A percentile compares a stretch with the other conserved stretches of the same genome.
phyloP scores from a whole-genome alignment of 2,797 vertebrate genomes.

The Microctenopoma steveboyesi region DNA sequence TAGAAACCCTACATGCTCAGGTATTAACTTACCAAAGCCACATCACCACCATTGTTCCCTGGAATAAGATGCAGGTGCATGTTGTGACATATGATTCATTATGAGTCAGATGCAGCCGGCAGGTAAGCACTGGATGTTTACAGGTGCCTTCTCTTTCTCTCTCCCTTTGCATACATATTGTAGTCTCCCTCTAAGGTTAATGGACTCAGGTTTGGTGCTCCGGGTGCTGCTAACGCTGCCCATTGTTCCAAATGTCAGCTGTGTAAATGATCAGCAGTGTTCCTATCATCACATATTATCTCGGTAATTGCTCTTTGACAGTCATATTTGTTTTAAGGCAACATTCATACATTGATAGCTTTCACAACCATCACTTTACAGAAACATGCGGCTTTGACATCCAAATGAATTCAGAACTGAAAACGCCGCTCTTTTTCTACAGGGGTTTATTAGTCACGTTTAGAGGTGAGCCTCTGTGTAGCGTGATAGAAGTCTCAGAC shows the following conservation, averaged over 20 bases:
- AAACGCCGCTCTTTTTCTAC: not conserved
- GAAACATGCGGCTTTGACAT: slow-evolving; percentile 37
- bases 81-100: slow-evolving; percentile 26
- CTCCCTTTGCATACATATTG: slow-evolving; percentile 18
- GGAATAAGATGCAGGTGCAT: slow-evolving; percentile 17
- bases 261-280: slow-evolving; percentile 69
- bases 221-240: slow-evolving; percentile 40
- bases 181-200: slow-evolving; percentile 67
- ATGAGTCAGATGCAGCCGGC: slow-evolving; percentile 30
- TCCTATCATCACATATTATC: slow-evolving; percentile 72
- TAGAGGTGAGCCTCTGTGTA: too few species aligned
- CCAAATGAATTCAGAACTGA: slow-evolving; percentile 18
- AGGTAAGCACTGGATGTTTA: not conserved
- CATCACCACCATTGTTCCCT: not conserved
- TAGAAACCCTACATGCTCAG: not conserved
- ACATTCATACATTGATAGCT: slow-evolving; percentile 33
- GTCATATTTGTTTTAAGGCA: slow-evolving; percentile 65
- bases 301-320: slow-evolving; percentile 69
- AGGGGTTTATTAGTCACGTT: not conserved
- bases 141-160: not conserved
- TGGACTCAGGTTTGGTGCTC: slow-evolving; percentile 56
- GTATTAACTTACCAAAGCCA: slow-evolving; percentile 6
- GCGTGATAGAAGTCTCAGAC: too few species aligned
- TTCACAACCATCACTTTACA: slow-evolving; percentile 20
- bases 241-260: slow-evolving; percentile 76